Percentiles rank a stretch among this genome's conserved stretches.
Conservation (phyloP, 2,888 invertebrate species). For the Noctua fimbriata region DNA sequence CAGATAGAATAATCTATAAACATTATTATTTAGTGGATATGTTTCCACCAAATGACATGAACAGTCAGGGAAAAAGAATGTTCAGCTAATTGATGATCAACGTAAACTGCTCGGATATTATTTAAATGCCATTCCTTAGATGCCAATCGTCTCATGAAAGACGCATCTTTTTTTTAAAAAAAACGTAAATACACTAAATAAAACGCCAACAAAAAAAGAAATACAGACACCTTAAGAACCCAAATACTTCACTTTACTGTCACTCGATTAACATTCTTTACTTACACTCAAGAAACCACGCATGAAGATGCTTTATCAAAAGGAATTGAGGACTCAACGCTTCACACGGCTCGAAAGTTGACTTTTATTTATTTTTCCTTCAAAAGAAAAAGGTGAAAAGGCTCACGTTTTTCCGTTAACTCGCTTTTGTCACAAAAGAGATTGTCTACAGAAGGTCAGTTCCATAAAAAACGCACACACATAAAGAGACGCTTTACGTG, state of each 20-base stretch:
- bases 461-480: neutral
- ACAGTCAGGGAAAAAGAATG: neutral
- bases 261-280: conserved; percentile 42
- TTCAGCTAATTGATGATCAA: neutral
- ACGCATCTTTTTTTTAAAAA: neutral
- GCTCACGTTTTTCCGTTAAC: conserved; percentile 63
- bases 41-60: neutral
- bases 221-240: neutral
- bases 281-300: conserved; percentile 40
- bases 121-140: neutral
- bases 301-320: conserved; percentile 51
- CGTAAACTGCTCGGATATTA: neutral
- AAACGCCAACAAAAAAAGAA: neutral
- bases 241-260: conserved; percentile 7
- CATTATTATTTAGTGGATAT: neutral
- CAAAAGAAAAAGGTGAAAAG: conserved; percentile 61
- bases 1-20: too few species aligned
- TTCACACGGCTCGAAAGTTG: conserved; percentile 47
- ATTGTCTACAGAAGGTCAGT: neutral
- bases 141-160: neutral
- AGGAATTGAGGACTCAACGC: conserved; percentile 35
- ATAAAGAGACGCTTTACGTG: neutral
- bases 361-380: conserved; percentile 48
- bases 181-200: neutral
- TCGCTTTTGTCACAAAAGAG: conserved; percentile 28